Evolutionary conservation across 2,797 vertebrate species (phyloP).

Genomic region (Kryptopterus vitreolus): DNA sequence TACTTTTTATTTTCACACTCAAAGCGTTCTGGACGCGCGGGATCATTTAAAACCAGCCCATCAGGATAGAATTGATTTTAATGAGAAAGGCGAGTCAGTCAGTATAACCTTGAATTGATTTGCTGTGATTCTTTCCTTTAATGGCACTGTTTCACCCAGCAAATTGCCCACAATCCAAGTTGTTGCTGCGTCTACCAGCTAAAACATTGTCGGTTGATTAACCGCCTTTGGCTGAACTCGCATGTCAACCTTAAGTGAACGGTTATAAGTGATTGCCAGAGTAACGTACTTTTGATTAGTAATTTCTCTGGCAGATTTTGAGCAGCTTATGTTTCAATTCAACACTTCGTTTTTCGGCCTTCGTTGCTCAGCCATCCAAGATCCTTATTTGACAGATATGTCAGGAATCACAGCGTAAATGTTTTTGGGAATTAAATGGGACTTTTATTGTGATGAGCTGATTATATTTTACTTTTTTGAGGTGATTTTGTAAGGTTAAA

Average conservation of each 20-base stretch:
- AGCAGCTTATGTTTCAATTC: background rate
- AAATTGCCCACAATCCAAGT: background rate
- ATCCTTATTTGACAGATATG: background rate
- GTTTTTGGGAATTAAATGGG: background rate
- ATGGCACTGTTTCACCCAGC: background rate
- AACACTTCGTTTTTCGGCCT: background rate
- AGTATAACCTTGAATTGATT: background rate
- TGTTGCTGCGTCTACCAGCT: background rate
- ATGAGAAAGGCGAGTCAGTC: background rate
- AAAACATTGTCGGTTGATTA: slow-evolving; percentile 1
- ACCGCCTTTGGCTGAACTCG: background rate
- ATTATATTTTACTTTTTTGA: background rate
- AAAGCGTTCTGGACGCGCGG: background rate
- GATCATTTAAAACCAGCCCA: background rate
- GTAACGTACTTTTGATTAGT: background rate
- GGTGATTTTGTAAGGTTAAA: background rate
- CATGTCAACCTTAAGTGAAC: background rate
- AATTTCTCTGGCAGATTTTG: background rate
- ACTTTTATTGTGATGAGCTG: background rate
- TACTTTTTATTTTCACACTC: background rate
- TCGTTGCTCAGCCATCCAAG: background rate
- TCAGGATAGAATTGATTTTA: background rate
- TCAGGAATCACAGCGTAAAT: background rate
- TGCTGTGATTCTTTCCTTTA: background rate
- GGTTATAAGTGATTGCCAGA: background rate